These are phyloP conservation scores for Passer montanus DNA, from an alignment of 2,113 vertebrate genomes.

Conservation along the genomic window DNA sequence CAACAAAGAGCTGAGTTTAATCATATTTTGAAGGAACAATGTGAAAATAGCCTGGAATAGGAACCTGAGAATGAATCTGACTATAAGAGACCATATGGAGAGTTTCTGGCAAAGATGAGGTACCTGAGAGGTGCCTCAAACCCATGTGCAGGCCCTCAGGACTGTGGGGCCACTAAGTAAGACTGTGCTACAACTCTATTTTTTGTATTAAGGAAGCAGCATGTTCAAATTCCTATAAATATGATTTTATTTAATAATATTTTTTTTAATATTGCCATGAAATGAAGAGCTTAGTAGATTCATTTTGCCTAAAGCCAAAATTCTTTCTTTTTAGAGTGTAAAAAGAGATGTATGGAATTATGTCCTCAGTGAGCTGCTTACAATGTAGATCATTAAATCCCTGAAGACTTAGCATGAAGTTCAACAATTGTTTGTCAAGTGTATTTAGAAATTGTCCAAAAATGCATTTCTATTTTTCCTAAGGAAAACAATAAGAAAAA, in stretches of 20 bases:
- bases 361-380: background rate
- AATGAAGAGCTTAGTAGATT: constrained; percentile 13
- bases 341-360: background rate
- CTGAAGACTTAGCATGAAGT: background rate
- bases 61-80: background rate
- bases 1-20: background rate
- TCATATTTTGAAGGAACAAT: background rate
- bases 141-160: background rate
- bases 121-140: background rate
- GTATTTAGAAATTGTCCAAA: background rate
- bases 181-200: background rate
- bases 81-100: background rate
- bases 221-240: background rate
- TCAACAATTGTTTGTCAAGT: background rate
- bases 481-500: background rate
- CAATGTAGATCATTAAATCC: constrained; percentile 14
- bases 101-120: background rate
- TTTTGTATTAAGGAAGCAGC: background rate
- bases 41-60: background rate
- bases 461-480: background rate
- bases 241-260: background rate
- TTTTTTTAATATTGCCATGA: background rate
- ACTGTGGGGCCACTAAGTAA: background rate
- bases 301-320: constrained; percentile 22
- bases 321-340: background rate